Evolutionary conservation across 2,888 invertebrate genomes (phyloP), one percentile per base, ranked within the genome.

Genomic region (Drepana falcataria): DNA sequence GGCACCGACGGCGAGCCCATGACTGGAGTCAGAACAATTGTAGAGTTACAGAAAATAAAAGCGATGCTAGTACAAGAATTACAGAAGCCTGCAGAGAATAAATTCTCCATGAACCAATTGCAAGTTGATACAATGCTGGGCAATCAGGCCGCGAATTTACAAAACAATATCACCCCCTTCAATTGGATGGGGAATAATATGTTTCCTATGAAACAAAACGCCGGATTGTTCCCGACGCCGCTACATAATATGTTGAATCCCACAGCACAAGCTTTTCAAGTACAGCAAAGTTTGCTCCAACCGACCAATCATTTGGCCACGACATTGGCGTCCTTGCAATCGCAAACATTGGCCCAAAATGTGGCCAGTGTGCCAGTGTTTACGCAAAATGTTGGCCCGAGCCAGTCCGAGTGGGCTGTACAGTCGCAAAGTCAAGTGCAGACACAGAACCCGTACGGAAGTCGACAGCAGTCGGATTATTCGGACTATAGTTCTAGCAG

Each of bases 1-100:
- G 97, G 97, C 34, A 92, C 94, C 2, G 95, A 96, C 66, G 97
- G 74, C 2, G 48, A 52, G 5, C 64, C 71, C 0, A 35, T 76
- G 51, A 64, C 59, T 35, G 63, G 60, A 1, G 57, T 75, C 1
- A 59, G 71, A 37, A 52, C 57, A 9, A 21, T 53, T 0, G 40
- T 70, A 0, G 73, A 74, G 52, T 1, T 66, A 0, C 59, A 63
- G 35, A 61, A 65, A 2, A 4, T 64, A 0, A 66, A 68, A 53
- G 48, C 61, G n/a, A 44, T 59, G 1, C 4, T 71, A 3, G 49
- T 57, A 21, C n/a, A 59, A 6, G 63, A 68, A 48, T 40, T 61
- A 2, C 34, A 53, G 0, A 56, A 55, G 48, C 44, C 44, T 3
- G 44, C 44, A 6, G 7, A 44, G 2, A 47, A 37, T n/a, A 35